Percentiles rank a stretch among this genome's conserved stretches.
Conservation (phyloP, 2,888 invertebrate species). For the Ormyrus thymus region DNA sequence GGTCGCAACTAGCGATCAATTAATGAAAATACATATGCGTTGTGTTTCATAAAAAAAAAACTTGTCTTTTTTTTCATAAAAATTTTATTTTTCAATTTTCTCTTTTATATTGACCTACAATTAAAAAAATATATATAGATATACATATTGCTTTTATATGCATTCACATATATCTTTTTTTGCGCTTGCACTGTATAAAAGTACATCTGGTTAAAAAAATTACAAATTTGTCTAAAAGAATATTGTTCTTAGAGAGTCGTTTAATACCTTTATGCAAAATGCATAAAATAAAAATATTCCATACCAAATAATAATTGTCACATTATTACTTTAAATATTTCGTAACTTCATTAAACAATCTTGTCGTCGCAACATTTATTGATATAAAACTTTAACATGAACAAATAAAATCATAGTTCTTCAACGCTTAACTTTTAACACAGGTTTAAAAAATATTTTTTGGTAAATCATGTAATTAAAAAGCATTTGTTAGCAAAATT, state of each 20-base stretch:
- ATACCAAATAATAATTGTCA: conserved; percentile 9
- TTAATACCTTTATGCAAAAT: conserved; percentile 21
- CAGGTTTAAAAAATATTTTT: neutral
- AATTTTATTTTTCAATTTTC: conserved; percentile 14
- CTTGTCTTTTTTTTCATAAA: conserved; percentile 41
- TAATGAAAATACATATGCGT: conserved; percentile 57
- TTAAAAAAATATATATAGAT: conserved; percentile 17
- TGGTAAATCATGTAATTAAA: too few species aligned
- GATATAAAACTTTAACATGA: too few species aligned
- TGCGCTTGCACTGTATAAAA: too few species aligned
- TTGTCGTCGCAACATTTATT: too few species aligned
- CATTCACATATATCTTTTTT: conserved; percentile 33
- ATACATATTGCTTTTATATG: neutral
- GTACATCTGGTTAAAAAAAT: conserved; percentile 7
- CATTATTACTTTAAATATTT: conserved; percentile 3
- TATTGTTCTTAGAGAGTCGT: conserved; percentile 24
- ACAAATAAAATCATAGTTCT: too few species aligned
- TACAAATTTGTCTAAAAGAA: conserved; percentile 29
- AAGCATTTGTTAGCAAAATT: too few species aligned
- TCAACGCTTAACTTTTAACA: too few species aligned
- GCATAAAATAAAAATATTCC: conserved; percentile 26
- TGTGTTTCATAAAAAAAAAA: conserved; percentile 56
- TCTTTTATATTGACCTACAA: conserved; percentile 24
- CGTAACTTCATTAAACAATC: conserved; percentile 1
- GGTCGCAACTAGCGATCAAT: conserved; percentile 48